Conservation (phyloP, 2,113 vertebrate genomes). For the Falco punctatus region DNA sequence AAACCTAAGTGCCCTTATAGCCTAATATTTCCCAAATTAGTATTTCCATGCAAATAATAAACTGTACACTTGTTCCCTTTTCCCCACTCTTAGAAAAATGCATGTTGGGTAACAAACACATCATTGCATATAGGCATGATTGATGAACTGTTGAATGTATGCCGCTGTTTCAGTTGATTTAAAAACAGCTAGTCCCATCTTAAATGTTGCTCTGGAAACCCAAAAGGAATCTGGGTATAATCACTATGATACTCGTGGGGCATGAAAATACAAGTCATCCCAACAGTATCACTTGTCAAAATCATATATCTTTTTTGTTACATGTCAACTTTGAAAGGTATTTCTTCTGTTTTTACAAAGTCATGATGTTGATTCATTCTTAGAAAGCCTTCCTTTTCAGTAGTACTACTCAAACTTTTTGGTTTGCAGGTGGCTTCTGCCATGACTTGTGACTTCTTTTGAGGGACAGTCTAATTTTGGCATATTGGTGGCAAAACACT, state of each 20-base stretch:
- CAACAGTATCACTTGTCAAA: not conserved
- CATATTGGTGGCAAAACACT: not conserved
- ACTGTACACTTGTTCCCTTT: not conserved
- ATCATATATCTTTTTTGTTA: not conserved
- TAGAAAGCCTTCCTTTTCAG: not conserved
- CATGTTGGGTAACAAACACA: rapidly evolving
- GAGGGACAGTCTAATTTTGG: not conserved
- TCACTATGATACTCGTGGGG: not conserved
- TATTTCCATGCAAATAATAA: not conserved
- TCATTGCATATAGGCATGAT: rapidly evolving
- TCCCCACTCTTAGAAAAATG: not conserved
- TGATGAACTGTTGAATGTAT: not conserved
- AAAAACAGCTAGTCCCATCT: not conserved
- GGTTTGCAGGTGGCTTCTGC: not conserved
- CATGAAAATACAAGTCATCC: not conserved
- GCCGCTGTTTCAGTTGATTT: not conserved
- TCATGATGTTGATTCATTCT: not conserved
- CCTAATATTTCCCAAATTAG: not conserved
- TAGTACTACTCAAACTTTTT: rapidly evolving
- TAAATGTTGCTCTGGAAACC: not conserved
- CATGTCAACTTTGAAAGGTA: not conserved
- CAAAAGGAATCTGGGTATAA: rapidly evolving
- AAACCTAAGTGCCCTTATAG: not conserved
- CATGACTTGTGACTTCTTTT: not conserved
- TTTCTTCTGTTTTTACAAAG: not conserved